Base-by-base conservation (phyloP, 2,888 invertebrate species). In the Cheilosia impressa region DNA sequence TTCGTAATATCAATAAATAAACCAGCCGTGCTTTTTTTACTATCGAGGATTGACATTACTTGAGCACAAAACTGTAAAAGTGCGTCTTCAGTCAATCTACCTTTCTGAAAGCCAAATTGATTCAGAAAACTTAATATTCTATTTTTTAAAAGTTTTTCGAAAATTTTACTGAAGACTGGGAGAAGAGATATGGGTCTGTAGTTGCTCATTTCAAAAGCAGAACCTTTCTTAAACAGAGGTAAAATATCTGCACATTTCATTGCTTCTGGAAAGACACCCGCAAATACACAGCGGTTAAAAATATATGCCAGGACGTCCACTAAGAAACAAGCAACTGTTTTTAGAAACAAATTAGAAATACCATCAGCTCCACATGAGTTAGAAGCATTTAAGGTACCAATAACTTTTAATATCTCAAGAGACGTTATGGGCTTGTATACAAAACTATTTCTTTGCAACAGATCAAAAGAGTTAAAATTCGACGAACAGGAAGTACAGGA, bases 161-260 rank as follows among this genome's bases (percentile, higher is more conserved):
- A 47, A n/a, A 68, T 4, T 31, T 68, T 57, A 24, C 55, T 68
- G 5, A 55, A 19, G 6, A 65, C 13, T 24, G 38, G 41, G 5
- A 53, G 27, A 24, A 24, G 24, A 2, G 24, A 24, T 24, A 24
- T 24, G 1, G 19, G 65, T 6, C 52, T 65, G 22, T 45, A 68
- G 10, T 68, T 55, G 7, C 45, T 5, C 10, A 69, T 34, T 4
- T 31, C 24, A 2, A 2, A 2, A 22, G 60, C 17, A 52, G 62
- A 47, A 34, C 58, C 71, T 71, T 71, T 71, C 22, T 58, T 71
- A 19, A 60, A 58, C 24, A 68, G 15, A 17, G 68, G 68, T 31
- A 57, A 13, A n/a, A 68, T 24, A 43, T 68, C 53, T 4, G 71
- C 71, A 24, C 58, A 58, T 58, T 71, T 50, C 2, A 60, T 52